Evolutionary conservation across 2,113 vertebrate genomes (phyloP).

Genomic region (Riparia riparia): DNA sequence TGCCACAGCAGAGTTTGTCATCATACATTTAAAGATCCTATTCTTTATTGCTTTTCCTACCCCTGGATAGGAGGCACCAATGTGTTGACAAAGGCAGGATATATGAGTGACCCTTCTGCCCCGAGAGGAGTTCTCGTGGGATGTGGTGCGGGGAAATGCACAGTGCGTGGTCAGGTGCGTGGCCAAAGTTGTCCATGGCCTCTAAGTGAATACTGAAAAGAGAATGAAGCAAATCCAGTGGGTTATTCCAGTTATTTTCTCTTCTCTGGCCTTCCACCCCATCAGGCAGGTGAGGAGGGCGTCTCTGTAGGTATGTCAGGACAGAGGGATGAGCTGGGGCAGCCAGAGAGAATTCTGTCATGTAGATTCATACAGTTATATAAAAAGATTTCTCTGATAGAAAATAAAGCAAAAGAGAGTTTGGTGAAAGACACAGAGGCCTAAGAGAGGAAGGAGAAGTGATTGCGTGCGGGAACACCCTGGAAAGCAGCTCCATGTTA

Average conservation of each 20-base stretch:
- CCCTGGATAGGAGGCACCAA: background rate
- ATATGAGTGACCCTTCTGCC: background rate
- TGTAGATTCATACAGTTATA: background rate
- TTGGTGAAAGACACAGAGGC: background rate
- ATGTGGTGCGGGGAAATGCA: background rate
- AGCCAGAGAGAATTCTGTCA: background rate
- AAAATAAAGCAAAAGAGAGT: background rate
- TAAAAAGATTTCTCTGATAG: background rate
- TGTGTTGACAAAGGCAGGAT: accelerated
- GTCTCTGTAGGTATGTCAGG: background rate
- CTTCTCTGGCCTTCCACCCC: background rate
- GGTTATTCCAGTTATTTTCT: background rate
- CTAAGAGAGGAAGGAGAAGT: background rate
- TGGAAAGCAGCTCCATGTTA: background rate
- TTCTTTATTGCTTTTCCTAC: background rate
- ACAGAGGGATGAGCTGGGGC: background rate
- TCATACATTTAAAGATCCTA: background rate
- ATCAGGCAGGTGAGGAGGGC: background rate
- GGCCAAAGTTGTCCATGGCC: background rate
- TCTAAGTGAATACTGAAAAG: background rate
- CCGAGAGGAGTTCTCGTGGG: background rate
- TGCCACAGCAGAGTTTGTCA: background rate
- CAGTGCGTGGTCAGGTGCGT: background rate
- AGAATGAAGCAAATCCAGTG: background rate
- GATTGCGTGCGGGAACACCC: accelerated